These are phyloP conservation scores for Chrysolina americana DNA, from an alignment of 2,888 invertebrate species.

Conservation along the genomic window DNA sequence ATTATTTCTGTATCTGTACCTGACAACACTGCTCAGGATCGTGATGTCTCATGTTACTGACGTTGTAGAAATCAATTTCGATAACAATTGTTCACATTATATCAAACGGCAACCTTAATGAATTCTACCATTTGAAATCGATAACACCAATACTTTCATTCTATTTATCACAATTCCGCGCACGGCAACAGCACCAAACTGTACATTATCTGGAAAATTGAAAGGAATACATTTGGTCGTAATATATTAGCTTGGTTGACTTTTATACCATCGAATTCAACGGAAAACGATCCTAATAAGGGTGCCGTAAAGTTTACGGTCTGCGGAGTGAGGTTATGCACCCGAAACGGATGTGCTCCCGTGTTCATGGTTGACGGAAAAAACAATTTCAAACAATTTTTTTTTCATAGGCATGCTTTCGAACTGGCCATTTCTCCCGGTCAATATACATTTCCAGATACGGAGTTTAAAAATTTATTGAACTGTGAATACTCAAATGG, in stretches of 20 bases:
- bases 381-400: no score
- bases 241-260: conserved; percentile 56
- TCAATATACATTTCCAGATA: conserved; percentile 10
- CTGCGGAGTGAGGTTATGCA: conserved; percentile 43
- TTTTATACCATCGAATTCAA: conserved; percentile 60
- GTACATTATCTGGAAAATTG: conserved; percentile 55
- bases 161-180: conserved; percentile 34
- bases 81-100: no score
- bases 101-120: no score
- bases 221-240: conserved; percentile 52
- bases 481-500: conserved; percentile 15
- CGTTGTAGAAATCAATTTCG: no score
- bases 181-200: conserved; percentile 30
- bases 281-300: conserved; percentile 58
- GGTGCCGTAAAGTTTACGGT: conserved; percentile 58
- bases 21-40: no score
- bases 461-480: conserved; percentile 10
- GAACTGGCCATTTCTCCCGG: not conserved
- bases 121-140: conserved; percentile 4
- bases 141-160: conserved; percentile 23
- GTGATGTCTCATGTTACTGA: no score
- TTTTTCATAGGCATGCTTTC: conserved; percentile 15
- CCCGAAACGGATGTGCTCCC: conserved; percentile 12
- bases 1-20: no score
- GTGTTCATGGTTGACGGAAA: no score